Evolutionary conservation across 2,888 invertebrate species (phyloP).

Genomic region (Stenchaetothrips biformis): DNA sequence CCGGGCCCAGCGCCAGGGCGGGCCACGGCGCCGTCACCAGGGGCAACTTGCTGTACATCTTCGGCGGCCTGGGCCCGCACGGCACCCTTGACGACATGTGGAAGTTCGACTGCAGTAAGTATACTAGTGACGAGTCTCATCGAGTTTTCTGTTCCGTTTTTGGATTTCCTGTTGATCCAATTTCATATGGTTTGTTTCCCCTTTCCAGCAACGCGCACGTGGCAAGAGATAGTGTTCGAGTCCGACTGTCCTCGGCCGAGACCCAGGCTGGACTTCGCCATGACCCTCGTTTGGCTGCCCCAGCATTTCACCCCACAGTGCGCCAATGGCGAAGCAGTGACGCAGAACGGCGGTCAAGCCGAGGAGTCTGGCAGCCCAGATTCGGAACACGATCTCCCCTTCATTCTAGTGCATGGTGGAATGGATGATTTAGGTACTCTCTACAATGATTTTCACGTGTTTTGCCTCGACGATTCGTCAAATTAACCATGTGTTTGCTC

Average conservation of each 20-base stretch:
- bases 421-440: slow-evolving; percentile 32
- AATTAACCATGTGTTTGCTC: background rate
- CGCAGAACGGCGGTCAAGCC: background rate
- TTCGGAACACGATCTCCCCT: slow-evolving; percentile 26
- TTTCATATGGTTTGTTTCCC: background rate
- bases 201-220: slow-evolving; percentile 27
- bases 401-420: slow-evolving; percentile 34
- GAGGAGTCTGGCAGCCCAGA: slow-evolving; percentile 27
- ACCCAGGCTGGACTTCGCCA: slow-evolving; percentile 32
- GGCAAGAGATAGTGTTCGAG: slow-evolving; percentile 29
- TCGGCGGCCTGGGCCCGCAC: slow-evolving; percentile 31
- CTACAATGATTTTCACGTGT: slow-evolving; percentile 33
- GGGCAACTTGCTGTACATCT: slow-evolving; percentile 30
- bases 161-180: background rate
- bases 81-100: slow-evolving; percentile 33
- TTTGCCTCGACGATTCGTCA: slow-evolving; percentile 4
- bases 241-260: slow-evolving; percentile 16
- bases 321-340: background rate
- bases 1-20: slow-evolving; percentile 30
- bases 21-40: slow-evolving; percentile 33
- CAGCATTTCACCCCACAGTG: slow-evolving; percentile 26
- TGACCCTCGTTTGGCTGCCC: slow-evolving; percentile 30
- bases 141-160: background rate
- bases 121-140: background rate
- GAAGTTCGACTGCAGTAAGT: slow-evolving; percentile 28